Conservation (phyloP, 2,888 invertebrate species). For the Chrysotoxum bicinctum region DNA sequence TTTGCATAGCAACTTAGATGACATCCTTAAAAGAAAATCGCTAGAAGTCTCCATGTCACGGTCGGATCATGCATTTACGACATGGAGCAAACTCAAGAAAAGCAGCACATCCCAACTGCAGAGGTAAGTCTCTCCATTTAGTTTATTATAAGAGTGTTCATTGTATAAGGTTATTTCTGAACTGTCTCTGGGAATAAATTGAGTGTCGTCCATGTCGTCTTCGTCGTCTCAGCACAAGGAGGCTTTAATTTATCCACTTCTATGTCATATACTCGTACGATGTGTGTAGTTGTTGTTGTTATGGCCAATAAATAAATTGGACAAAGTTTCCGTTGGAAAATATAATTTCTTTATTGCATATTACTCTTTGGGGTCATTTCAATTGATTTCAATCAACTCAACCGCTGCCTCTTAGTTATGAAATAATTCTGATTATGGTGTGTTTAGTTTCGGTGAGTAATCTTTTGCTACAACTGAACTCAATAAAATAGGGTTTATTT, state of each 20-base stretch:
- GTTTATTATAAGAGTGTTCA: not conserved
- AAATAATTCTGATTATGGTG: conserved; percentile 42
- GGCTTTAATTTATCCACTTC: conserved; percentile 36
- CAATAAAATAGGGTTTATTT: not conserved
- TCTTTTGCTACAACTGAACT: not conserved
- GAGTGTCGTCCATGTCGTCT: conserved; percentile 40
- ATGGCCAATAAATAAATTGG: conserved; percentile 64
- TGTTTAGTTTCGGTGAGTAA: conserved; percentile 45
- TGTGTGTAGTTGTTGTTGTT: not conserved
- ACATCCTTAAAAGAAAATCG: conserved; percentile 81
- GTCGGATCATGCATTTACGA: conserved; percentile 93
- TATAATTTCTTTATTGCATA: conserved; percentile 52
- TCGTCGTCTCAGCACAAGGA: conserved; percentile 13
- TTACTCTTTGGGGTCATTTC: conserved; percentile 79
- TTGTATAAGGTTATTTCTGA: not conserved
- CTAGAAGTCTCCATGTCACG: conserved; percentile 91
- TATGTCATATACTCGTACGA: not conserved
- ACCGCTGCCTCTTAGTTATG: conserved; percentile 72
- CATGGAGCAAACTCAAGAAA: conserved; percentile 93
- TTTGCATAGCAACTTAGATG: conserved; percentile 81
- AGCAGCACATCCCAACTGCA: conserved; percentile 86
- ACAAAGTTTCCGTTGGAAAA: conserved; percentile 68
- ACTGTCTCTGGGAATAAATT: conserved; percentile 11
- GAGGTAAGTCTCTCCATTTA: conserved; percentile 81
- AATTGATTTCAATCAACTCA: conserved; percentile 80